Percentiles rank a stretch among this genome's conserved stretches.
Conservation (phyloP, 2,797 vertebrate species). For the Sandelia bainsii region DNA sequence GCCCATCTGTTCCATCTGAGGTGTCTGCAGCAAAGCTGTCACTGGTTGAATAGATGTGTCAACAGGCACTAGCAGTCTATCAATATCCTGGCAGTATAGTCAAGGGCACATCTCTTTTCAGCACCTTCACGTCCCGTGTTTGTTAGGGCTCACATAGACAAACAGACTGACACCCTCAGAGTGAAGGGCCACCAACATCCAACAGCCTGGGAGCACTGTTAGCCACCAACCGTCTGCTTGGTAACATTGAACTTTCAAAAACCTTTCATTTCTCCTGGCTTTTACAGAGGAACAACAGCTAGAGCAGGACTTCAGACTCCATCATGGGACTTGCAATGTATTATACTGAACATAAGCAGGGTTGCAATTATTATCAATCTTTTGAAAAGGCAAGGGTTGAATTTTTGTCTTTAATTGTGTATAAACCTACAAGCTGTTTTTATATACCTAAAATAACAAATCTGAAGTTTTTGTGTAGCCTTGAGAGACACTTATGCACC, state of each 20-base stretch:
- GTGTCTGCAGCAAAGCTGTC: conserved; percentile 61
- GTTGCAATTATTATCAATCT: neutral
- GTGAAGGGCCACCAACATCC: conserved; percentile 45
- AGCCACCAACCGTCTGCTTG: conserved; percentile 2
- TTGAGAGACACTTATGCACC: conserved; percentile 23
- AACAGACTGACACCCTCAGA: conserved; percentile 45
- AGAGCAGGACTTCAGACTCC: conserved; percentile 2
- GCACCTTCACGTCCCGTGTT: conserved; percentile 57
- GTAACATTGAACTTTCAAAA: conserved; percentile 42
- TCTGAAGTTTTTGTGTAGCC: neutral
- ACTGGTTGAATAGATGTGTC: conserved; percentile 63
- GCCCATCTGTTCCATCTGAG: conserved; percentile 60
- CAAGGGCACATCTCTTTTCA: conserved; percentile 60
- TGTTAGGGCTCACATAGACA: conserved; percentile 51
- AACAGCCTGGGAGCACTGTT: conserved; percentile 32
- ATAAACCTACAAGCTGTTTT: neutral
- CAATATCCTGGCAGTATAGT: conserved; percentile 62
- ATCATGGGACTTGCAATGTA: neutral
- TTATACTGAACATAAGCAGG: conserved; percentile 12
- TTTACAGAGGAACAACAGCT: conserved; percentile 5
- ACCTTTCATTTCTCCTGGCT: conserved; percentile 18
- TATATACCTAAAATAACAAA: conserved; percentile 5
- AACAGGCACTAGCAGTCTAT: conserved; percentile 69
- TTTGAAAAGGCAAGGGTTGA: neutral
- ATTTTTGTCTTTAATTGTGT: conserved; percentile 1